phyloP scores from a whole-genome alignment of 2,797 vertebrate species.

The Pempheris klunzingeri region DNA sequence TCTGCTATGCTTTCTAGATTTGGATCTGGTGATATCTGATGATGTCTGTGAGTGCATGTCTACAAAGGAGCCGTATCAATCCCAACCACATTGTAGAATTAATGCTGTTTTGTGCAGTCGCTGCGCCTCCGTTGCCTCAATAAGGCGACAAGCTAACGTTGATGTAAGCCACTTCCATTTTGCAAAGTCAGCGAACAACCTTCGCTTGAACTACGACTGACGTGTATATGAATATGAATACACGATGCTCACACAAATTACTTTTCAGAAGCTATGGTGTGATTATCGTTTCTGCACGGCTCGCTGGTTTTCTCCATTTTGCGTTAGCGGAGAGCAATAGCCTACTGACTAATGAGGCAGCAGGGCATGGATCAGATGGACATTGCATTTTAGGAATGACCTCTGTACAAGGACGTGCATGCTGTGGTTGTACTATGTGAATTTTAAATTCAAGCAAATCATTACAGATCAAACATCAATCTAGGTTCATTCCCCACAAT shows the following conservation, averaged over 20 bases:
- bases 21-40: too few relatives aligned
- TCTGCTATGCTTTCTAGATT: too few relatives aligned
- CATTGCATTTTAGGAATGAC: not conserved
- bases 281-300: not conserved
- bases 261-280: constrained; percentile 6
- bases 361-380: not conserved
- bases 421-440: not conserved
- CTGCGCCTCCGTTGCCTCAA: not conserved
- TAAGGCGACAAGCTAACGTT: not conserved
- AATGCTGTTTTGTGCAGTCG: not conserved
- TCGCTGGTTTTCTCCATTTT: not conserved
- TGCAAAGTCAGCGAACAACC: not conserved
- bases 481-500: not conserved
- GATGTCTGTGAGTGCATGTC: too few relatives aligned
- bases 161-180: not conserved
- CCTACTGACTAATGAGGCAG: not conserved
- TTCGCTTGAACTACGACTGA: not conserved
- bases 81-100: not conserved
- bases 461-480: not conserved
- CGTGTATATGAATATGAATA: not conserved
- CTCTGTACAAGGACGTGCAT: not conserved
- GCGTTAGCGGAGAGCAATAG: not conserved
- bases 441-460: constrained; percentile 14
- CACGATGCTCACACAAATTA: not conserved
- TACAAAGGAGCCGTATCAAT: too few relatives aligned